Conservation (phyloP, 2,113 vertebrate genomes). For the Cottus gobio region DNA sequence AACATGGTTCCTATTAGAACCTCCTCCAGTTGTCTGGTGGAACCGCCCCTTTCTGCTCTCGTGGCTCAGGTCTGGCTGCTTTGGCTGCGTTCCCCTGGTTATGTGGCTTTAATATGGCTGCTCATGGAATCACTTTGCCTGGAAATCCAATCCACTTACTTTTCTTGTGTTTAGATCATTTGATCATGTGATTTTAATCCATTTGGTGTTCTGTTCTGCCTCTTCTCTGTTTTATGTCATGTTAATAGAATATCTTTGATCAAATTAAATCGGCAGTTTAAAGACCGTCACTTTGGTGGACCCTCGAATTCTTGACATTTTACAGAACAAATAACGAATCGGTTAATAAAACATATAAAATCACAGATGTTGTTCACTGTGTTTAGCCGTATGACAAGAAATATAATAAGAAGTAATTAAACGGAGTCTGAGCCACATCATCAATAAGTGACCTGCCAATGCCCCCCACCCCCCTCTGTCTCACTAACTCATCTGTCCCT, state of each 20-base stretch:
- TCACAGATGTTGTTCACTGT: not conserved
- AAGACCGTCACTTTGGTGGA: not conserved
- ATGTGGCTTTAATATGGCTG: constrained; percentile 24
- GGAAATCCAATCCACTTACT: not conserved
- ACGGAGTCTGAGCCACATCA: not conserved
- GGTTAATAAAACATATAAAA: not conserved
- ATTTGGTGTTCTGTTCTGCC: not conserved
- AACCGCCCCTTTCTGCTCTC: not conserved
- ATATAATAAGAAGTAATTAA: not conserved
- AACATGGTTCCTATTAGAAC: not conserved
- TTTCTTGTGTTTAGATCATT: not conserved
- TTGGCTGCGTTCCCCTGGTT: constrained; percentile 5
- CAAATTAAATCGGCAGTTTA: not conserved
- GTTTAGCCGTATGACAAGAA: not conserved
- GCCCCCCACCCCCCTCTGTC: too few species aligned
- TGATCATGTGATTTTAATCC: not conserved
- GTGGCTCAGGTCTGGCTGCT: not conserved
- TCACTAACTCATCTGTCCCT: not conserved
- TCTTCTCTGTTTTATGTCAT: not conserved
- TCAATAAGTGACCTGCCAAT: not conserved
- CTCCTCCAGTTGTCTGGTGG: not conserved
- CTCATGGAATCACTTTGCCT: not conserved
- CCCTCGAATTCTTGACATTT: not conserved
- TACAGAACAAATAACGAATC: not conserved
- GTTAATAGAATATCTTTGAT: not conserved